Conservation (phyloP, 2,888 invertebrate genomes). For the Arctia plantaginis region DNA sequence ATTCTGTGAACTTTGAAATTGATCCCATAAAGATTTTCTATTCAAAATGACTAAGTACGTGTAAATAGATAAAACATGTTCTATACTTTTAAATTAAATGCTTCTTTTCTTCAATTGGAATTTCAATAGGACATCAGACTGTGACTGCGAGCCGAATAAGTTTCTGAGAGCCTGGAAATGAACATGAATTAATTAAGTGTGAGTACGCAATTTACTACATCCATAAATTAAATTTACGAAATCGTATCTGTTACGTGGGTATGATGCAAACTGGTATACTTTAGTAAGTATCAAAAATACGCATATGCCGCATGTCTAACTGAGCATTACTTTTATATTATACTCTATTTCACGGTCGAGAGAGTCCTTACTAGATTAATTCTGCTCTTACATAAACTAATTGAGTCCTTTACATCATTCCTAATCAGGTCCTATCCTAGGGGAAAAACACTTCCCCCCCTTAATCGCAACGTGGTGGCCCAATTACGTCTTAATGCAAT, state of each 20-base stretch:
- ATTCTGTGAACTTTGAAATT: conserved; percentile 35
- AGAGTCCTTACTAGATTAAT: no score
- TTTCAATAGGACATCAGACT: conserved; percentile 19
- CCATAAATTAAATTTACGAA: background rate
- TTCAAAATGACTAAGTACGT: background rate
- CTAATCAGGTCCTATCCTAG: no score
- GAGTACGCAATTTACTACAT: background rate
- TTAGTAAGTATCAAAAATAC: background rate
- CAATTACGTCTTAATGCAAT: no score
- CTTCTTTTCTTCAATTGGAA: background rate
- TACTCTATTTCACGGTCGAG: background rate
- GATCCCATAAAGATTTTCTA: background rate
- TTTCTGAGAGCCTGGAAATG: background rate
- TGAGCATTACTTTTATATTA: background rate
- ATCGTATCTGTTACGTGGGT: background rate
- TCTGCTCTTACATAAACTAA: no score
- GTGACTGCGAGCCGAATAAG: background rate
- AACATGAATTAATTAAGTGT: background rate
- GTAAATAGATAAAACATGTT: background rate
- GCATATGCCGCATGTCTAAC: background rate
- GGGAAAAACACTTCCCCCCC: no score
- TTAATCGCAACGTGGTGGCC: no score
- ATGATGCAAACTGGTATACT: background rate
- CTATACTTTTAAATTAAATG: background rate
- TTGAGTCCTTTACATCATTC: no score